phyloP scores from a whole-genome alignment of 2,797 vertebrate species.

The Rhinella marina region DNA sequence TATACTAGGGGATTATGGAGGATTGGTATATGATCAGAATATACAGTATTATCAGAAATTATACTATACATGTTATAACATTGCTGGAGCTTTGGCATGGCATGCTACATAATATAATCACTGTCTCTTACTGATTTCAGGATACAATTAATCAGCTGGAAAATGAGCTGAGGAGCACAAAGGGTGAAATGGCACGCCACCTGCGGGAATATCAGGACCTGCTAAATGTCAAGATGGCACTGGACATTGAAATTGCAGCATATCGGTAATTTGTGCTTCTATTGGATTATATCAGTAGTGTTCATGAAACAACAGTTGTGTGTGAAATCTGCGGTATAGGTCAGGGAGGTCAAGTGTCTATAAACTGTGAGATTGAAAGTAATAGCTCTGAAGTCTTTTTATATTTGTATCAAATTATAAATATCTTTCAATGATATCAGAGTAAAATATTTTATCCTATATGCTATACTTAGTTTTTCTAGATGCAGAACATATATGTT shows the following conservation, averaged over 20 bases:
- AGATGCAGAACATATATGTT: too few relatives aligned
- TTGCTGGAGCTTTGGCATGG: not conserved
- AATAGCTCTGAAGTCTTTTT: not conserved
- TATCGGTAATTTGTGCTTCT: constrained; percentile 82
- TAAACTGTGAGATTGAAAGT: not conserved
- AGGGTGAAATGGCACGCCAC: constrained; percentile 94
- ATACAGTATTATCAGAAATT: too few relatives aligned
- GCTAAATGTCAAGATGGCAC: constrained; percentile 97
- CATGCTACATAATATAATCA: not conserved
- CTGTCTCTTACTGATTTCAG: constrained; percentile 71
- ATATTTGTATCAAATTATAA: too few relatives aligned
- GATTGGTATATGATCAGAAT: not conserved
- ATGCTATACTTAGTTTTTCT: too few relatives aligned
- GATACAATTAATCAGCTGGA: constrained; percentile 89
- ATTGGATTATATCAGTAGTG: not conserved
- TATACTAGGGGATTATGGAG: not conserved
- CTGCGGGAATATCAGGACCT: constrained; percentile 97
- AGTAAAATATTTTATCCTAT: too few relatives aligned
- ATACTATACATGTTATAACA: not conserved
- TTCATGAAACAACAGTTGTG: not conserved
- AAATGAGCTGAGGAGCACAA: constrained; percentile 89
- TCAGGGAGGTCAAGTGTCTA: not conserved
- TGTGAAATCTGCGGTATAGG: not conserved
- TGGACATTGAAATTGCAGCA: constrained; percentile 97
- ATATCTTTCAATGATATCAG: too few relatives aligned